phyloP scores from a whole-genome alignment of 2,113 vertebrate species.

The Cololabis saira region DNA sequence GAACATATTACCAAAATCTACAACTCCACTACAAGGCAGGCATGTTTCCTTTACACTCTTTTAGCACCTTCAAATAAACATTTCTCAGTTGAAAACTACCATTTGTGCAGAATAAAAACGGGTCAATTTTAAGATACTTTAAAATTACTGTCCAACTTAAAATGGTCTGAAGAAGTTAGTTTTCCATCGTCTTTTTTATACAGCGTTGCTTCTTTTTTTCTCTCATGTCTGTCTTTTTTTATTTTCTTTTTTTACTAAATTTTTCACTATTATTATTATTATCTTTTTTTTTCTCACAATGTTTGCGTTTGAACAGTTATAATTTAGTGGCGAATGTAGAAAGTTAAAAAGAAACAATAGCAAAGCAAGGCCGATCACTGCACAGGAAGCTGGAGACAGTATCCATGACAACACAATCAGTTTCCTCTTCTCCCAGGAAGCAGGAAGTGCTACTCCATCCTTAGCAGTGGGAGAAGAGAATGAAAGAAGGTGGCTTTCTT shows the following conservation, averaged over 20 bases:
- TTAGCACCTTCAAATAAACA: slow-evolving; percentile 96
- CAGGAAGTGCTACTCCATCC: slow-evolving; percentile 77
- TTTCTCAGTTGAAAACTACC: slow-evolving; percentile 93
- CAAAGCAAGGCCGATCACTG: slow-evolving; percentile 93
- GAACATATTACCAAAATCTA: slow-evolving; percentile 91
- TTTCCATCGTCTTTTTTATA: slow-evolving; percentile 75
- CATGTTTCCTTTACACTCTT: slow-evolving; percentile 90
- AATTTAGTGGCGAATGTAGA: slow-evolving; percentile 94
- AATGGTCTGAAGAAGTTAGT: slow-evolving; percentile 85
- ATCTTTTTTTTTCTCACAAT: slow-evolving; percentile 67
- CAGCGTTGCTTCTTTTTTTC: slow-evolving; percentile 84
- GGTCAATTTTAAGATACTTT: slow-evolving; percentile 89
- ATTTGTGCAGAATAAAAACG: slow-evolving; percentile 93
- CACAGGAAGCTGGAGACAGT: slow-evolving; percentile 93
- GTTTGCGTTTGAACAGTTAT: slow-evolving; percentile 87
- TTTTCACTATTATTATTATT: slow-evolving; percentile 72
- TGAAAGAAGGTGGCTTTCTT: slow-evolving; percentile 71
- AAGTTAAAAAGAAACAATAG: slow-evolving; percentile 93
- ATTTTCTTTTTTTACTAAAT: slow-evolving; percentile 78
- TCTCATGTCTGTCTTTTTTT: slow-evolving; percentile 87
- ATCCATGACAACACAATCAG: slow-evolving; percentile 90
- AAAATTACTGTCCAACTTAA: slow-evolving; percentile 84
- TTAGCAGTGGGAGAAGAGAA: slow-evolving; percentile 85
- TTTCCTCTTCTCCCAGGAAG: slow-evolving; percentile 71
- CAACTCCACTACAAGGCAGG: slow-evolving; percentile 97